phyloP scores from a whole-genome alignment of 2,888 invertebrate genomes.

The Tortrix viridana region DNA sequence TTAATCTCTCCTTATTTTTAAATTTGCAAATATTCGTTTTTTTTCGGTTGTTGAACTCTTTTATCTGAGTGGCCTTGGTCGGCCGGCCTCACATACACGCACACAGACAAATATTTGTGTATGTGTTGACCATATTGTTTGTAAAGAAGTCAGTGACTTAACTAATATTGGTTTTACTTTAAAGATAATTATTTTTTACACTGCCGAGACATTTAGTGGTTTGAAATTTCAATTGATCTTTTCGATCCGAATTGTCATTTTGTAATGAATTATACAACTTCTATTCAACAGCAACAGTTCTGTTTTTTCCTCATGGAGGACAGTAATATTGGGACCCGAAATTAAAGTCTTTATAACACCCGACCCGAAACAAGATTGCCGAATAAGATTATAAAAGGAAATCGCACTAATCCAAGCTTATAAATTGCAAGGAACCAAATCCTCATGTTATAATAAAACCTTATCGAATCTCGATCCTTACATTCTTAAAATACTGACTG shows the following conservation, averaged over 20 bases:
- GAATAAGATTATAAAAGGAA: not conserved
- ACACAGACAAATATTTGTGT: not conserved
- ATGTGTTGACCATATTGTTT: slow-evolving; percentile 24
- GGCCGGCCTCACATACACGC: no score
- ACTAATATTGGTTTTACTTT: slow-evolving; percentile 24
- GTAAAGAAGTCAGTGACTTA: slow-evolving; percentile 18
- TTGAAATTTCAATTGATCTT: no score
- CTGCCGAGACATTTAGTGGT: no score
- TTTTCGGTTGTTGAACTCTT: no score
- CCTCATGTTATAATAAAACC: not conserved
- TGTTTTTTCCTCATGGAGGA: not conserved
- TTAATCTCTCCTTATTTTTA: no score
- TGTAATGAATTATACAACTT: no score
- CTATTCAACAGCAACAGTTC: no score
- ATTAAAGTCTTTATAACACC: slow-evolving; percentile 9
- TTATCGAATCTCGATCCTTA: not conserved
- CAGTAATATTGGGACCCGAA: not conserved
- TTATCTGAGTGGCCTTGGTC: no score
- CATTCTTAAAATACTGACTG: not conserved
- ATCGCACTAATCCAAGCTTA: not conserved
- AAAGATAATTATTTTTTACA: no score
- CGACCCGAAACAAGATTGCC: slow-evolving; percentile 6
- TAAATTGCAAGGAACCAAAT: not conserved
- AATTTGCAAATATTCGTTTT: no score
- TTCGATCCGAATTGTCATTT: no score